Evolutionary conservation across 2,797 vertebrate species (phyloP), one percentile per base, ranked within the genome.

Genomic region (Tangara arthus): DNA sequence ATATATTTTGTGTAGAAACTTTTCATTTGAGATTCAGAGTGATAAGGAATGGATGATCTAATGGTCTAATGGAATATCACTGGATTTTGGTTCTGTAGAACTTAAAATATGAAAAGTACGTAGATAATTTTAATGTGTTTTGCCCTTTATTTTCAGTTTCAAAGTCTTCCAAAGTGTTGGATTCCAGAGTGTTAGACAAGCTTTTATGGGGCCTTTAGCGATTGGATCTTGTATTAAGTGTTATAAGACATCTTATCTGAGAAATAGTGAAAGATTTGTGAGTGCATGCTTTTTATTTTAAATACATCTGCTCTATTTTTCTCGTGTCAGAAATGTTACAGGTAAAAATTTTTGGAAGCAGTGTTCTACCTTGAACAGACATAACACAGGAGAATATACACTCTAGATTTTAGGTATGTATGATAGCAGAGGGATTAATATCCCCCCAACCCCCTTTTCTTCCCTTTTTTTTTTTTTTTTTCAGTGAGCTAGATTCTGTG

Each of bases 391-490:
- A 49, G 24, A 57, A 65, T 6, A 22, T 30, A 8, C 1, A 0
- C 26, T 53, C 34, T 87, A 46, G 24, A 42, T 23, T 46, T 69
- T 23, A 15, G 15, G 11, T 39, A 2, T 41, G 9, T 41, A 10
- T 53, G 46, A 23, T 59, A 78, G 15, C 9, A 79, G 61, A 73
- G 6, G 12, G 5, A 12, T 71, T 70, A 63, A 10, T 66, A 32
- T 14, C 3, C 3, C 11, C 11, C 8, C 4, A 4, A 26, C 23
- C 11, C 4, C 10, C 13, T 19, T 21, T 28, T 42, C 7, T 50
- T 18, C 4, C 19, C 2, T 4, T 8, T 6, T 18, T 49, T 16
- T 6, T 30, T 41, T 41, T 42, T 15, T 27, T 8, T 5, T 5
- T 2, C 0, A 10, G 1, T 3, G 28, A 37, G 28, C 16, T 35